Conservation (phyloP, 2,797 vertebrate species). For the Buceros bicornis region DNA sequence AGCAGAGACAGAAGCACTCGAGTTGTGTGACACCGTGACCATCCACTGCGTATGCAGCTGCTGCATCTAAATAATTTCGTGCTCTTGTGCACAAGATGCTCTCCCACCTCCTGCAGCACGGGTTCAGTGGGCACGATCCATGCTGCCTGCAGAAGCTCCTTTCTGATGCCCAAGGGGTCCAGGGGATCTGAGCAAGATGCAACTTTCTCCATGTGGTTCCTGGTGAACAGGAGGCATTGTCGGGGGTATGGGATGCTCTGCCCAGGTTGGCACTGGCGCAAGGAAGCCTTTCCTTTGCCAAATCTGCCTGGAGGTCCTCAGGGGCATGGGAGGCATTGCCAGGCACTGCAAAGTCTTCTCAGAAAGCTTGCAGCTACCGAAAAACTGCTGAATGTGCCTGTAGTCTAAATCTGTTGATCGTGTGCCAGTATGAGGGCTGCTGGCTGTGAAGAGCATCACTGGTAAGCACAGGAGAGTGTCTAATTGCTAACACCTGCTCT, state of each 20-base stretch:
- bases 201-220: background rate
- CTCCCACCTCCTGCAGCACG: rapidly evolving
- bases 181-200: background rate
- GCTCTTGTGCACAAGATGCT: background rate
- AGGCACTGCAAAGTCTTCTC: background rate
- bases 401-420: background rate
- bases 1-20: background rate
- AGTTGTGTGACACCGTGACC: background rate
- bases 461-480: background rate
- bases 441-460: background rate
- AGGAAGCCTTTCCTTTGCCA: background rate
- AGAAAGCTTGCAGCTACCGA: background rate
- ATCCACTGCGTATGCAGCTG: background rate
- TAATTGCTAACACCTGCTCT: background rate
- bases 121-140: rapidly evolving
- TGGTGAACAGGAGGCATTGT: background rate
- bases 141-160: background rate
- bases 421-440: background rate
- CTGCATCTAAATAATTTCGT: background rate
- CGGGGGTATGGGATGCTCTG: background rate
- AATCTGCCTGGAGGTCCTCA: background rate
- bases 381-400: background rate
- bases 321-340: background rate
- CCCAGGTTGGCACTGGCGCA: background rate
- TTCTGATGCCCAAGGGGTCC: background rate